These are phyloP conservation scores for Xenopus borealis DNA, from an alignment of 2,113 vertebrate genomes.

Conservation along the genomic window DNA sequence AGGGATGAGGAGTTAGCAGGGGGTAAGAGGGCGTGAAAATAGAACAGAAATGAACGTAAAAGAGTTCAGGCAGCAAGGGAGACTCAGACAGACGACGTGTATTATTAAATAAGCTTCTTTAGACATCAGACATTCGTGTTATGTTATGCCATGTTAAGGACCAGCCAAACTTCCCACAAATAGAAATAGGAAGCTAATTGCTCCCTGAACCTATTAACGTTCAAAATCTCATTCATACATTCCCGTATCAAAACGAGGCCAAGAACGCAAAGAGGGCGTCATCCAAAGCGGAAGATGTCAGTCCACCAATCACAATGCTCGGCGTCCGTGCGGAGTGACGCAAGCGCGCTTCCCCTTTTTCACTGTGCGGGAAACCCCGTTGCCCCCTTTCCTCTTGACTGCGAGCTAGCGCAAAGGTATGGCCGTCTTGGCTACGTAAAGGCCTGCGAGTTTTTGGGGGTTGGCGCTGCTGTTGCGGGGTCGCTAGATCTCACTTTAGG, in stretches of 20 bases:
- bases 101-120: too few relatives aligned
- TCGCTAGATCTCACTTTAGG: neutral
- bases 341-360: constrained; percentile 65
- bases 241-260: neutral
- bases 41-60: too few relatives aligned
- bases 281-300: neutral
- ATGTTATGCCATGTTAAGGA: too few relatives aligned
- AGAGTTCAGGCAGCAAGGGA: too few relatives aligned
- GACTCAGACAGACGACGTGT: too few relatives aligned
- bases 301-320: neutral
- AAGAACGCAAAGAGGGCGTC: neutral
- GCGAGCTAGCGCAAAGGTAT: constrained; percentile 57
- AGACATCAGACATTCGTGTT: too few relatives aligned
- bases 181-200: too few relatives aligned
- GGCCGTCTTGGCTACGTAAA: neutral
- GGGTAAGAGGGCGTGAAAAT: too few relatives aligned
- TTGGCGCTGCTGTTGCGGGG: neutral
- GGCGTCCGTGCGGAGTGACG: neutral
- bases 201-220: too few relatives aligned
- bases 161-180: too few relatives aligned
- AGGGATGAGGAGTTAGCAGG: too few relatives aligned
- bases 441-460: neutral
- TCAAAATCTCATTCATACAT: too few relatives aligned
- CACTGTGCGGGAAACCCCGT: constrained; percentile 77
- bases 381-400: constrained; percentile 72